Percentiles rank a stretch among this genome's conserved stretches.
Evolutionary conservation across 2,888 invertebrate genomes (phyloP).

Genomic region (Eumerus sabulonum): DNA sequence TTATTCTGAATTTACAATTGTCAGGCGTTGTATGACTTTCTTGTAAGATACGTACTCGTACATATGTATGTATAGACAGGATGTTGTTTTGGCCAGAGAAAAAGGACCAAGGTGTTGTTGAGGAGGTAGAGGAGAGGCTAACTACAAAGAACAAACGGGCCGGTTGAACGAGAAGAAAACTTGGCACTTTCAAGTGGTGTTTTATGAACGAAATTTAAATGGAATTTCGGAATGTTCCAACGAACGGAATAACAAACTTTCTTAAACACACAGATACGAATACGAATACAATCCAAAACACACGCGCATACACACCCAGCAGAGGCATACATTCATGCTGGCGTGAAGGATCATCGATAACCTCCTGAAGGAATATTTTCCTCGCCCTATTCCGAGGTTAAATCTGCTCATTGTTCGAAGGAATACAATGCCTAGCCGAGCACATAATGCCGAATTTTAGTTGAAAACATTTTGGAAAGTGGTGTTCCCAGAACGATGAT

Average conservation of each 20-base stretch:
- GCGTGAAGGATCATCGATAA: slow-evolving; percentile 36
- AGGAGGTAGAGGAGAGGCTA: slow-evolving; percentile 18
- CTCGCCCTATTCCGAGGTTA: slow-evolving; percentile 26
- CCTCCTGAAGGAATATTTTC: slow-evolving; percentile 36
- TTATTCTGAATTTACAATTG: slow-evolving; percentile 62
- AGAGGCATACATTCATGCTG: too few relatives aligned
- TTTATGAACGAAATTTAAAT: slow-evolving; percentile 65
- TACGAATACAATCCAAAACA: slow-evolving; percentile 29
- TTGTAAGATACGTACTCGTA: slow-evolving; percentile 30
- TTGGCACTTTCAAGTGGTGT: slow-evolving; percentile 56
- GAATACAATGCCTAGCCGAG: not conserved
- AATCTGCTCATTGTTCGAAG: slow-evolving; percentile 48
- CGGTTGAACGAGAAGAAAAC: slow-evolving; percentile 30
- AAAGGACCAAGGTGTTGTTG: slow-evolving; percentile 31
- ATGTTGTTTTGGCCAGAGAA: slow-evolving; percentile 41
- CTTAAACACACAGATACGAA: slow-evolving; percentile 38
- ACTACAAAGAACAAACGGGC: slow-evolving; percentile 46
- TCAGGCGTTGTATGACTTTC: slow-evolving; percentile 35
- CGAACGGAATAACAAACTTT: not conserved
- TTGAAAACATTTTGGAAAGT: slow-evolving; percentile 57
- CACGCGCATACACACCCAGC: too few relatives aligned
- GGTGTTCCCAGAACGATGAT: slow-evolving; percentile 37
- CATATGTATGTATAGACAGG: too few relatives aligned
- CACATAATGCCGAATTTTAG: slow-evolving; percentile 27
- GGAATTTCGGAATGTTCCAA: slow-evolving; percentile 52